These are phyloP conservation scores for Drosophila mercatorum DNA, from an alignment of 2,888 invertebrate genomes.

Conservation along the genomic window DNA sequence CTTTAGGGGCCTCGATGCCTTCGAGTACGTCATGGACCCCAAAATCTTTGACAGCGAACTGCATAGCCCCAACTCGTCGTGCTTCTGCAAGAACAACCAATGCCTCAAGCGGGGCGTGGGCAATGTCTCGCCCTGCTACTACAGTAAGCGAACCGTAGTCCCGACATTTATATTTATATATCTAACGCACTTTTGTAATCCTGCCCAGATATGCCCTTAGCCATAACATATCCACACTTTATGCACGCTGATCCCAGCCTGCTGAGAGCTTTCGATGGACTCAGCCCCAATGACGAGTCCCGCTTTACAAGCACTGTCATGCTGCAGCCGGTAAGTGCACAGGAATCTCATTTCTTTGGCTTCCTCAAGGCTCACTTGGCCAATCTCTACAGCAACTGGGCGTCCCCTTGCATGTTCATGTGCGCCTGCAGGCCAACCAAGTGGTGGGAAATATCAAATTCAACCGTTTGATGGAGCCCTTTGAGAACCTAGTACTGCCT, in stretches of 20 bases:
- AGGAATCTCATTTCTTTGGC: background rate
- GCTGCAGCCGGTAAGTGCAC: constrained; percentile 88
- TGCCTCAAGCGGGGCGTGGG: constrained; percentile 88
- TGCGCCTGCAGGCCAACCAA: constrained; percentile 90
- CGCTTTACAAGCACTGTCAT: constrained; percentile 86
- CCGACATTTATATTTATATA: background rate
- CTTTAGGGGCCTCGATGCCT: constrained; percentile 86
- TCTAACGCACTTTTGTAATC: no score
- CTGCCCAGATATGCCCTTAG: constrained; percentile 88
- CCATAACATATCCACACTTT: constrained; percentile 90
- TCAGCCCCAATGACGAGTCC: constrained; percentile 86
- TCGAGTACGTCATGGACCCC: constrained; percentile 87
- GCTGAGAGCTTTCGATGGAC: constrained; percentile 87
- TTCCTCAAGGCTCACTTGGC: background rate
- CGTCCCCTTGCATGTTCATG: constrained; percentile 87
- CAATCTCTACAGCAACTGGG: constrained; percentile 86
- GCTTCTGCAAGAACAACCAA: constrained; percentile 87
- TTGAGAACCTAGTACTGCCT: constrained; percentile 89
- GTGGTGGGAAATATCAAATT: constrained; percentile 88
- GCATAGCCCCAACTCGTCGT: constrained; percentile 87
- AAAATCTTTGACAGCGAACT: constrained; percentile 86
- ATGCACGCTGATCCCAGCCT: constrained; percentile 87
- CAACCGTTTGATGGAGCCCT: constrained; percentile 87
- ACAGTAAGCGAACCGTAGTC: constrained; percentile 86
- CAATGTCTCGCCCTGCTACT: constrained; percentile 90